These are phyloP conservation scores for Cyprinodon tularosa DNA, from an alignment of 2,113 vertebrate species.

Conservation along the genomic window DNA sequence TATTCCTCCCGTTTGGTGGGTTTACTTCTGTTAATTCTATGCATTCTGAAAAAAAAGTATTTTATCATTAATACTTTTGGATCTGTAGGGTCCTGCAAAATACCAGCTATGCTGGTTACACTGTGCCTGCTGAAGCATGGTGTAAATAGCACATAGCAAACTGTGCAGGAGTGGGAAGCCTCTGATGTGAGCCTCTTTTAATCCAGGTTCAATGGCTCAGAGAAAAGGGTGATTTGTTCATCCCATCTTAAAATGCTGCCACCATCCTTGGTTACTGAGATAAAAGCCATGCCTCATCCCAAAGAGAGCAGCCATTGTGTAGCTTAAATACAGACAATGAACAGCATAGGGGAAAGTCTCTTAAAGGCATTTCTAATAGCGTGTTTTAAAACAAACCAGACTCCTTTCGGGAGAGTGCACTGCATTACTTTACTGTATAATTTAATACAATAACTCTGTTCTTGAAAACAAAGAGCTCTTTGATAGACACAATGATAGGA, in stretches of 20 bases:
- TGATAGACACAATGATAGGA: conserved; percentile 78
- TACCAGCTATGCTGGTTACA: conserved; percentile 55
- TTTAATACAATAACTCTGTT: conserved; percentile 68
- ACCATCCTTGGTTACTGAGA: conserved; percentile 74
- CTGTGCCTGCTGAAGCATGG: conserved; percentile 67
- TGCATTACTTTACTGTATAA: conserved; percentile 56
- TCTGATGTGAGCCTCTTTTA: conserved; percentile 68
- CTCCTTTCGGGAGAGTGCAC: conserved; percentile 24
- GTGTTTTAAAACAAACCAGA: conserved; percentile 72
- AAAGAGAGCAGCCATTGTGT: conserved; percentile 60
- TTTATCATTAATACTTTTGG: conserved; percentile 20
- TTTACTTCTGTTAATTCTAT: conserved; percentile 63
- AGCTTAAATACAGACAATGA: conserved; percentile 42
- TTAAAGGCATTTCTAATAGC: conserved; percentile 50
- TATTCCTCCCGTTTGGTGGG: conserved; percentile 39
- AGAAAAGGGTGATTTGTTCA: conserved; percentile 76
- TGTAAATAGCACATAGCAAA: conserved; percentile 58
- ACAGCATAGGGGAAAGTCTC: conserved; percentile 59
- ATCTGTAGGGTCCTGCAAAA: conserved; percentile 50
- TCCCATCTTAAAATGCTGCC: conserved; percentile 70
- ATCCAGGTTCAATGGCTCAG: conserved; percentile 76
- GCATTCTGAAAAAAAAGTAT: conserved; percentile 53
- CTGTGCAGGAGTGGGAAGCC: conserved; percentile 59
- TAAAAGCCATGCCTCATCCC: conserved; percentile 65
- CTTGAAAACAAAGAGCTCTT: conserved; percentile 80